These are phyloP conservation scores for Colius striatus DNA, from an alignment of 2,113 vertebrate species.

Conservation along the genomic window DNA sequence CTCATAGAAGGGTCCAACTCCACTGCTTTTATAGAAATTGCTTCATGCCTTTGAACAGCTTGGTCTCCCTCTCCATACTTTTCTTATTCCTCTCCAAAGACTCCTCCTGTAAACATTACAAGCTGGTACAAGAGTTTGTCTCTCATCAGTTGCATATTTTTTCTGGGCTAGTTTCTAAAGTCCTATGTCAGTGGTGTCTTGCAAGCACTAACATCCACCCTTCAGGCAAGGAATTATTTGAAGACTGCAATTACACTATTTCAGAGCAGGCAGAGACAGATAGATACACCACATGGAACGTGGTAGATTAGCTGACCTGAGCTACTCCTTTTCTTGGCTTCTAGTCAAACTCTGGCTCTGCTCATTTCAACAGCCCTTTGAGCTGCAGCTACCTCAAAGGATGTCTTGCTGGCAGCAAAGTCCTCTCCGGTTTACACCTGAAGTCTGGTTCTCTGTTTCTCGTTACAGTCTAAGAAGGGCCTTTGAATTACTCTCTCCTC, in stretches of 20 bases:
- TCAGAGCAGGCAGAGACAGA: not conserved
- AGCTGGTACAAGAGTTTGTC: not conserved
- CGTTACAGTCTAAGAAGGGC: not conserved
- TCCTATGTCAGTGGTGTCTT: not conserved
- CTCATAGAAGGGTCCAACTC: not conserved
- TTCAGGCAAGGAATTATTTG: not conserved
- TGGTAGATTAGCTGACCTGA: not conserved
- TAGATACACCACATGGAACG: not conserved
- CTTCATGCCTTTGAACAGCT: not conserved
- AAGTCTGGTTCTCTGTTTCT: not conserved
- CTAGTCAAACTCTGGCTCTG: not conserved
- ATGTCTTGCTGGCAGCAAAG: not conserved
- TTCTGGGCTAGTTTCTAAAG: not conserved
- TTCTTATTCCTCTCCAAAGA: not conserved
- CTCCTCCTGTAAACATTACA: not conserved
- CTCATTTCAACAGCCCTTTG: constrained; percentile 11
- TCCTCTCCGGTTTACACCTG: constrained; percentile 6
- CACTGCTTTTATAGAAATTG: not conserved
- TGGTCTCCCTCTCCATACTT: not conserved
- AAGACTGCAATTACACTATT: not conserved
- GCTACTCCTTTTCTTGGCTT: not conserved
- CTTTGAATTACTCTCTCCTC: not conserved
- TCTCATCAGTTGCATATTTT: not conserved
- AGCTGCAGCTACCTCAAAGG: constrained; percentile 42
- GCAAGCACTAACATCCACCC: not conserved